Conservation (phyloP, 2,113 vertebrate species). For the Australoheros scitulus region DNA sequence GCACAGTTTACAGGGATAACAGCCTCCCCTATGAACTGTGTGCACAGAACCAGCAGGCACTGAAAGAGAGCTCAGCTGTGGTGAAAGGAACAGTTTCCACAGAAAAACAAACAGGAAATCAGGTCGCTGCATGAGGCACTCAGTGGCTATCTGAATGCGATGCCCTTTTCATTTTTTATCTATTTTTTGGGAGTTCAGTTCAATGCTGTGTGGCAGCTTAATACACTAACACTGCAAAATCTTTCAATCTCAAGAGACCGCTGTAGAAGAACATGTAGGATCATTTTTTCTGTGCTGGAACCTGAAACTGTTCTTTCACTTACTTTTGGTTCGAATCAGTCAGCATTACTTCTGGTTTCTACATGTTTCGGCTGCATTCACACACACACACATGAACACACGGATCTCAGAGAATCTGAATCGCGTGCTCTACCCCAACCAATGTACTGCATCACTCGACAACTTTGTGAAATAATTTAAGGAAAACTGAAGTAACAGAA, state of each 20-base stretch:
- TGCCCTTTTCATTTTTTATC: not conserved
- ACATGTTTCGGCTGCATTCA: too few relatives aligned
- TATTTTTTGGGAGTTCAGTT: not conserved
- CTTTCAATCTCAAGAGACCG: too few relatives aligned
- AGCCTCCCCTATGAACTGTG: not conserved
- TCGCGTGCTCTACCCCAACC: not conserved
- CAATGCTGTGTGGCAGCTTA: too few relatives aligned
- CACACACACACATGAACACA: not conserved
- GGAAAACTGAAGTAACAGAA: not conserved
- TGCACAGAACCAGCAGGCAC: not conserved
- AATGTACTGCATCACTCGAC: not conserved
- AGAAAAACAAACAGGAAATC: not conserved
- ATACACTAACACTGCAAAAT: too few relatives aligned
- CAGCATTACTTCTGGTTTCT: too few relatives aligned
- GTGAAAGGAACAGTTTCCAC: not conserved
- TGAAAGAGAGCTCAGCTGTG: not conserved
- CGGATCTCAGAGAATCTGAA: not conserved
- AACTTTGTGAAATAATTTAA: not conserved
- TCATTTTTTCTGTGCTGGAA: too few relatives aligned
- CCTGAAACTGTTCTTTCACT: too few relatives aligned
- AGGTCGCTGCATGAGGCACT: not conserved
- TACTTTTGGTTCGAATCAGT: too few relatives aligned
- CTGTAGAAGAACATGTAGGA: too few relatives aligned
- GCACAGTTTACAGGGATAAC: slow-evolving; percentile 6
- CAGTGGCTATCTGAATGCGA: not conserved